Conservation (phyloP, 2,888 invertebrate genomes). For the Sclerodermus sp. region DNA sequence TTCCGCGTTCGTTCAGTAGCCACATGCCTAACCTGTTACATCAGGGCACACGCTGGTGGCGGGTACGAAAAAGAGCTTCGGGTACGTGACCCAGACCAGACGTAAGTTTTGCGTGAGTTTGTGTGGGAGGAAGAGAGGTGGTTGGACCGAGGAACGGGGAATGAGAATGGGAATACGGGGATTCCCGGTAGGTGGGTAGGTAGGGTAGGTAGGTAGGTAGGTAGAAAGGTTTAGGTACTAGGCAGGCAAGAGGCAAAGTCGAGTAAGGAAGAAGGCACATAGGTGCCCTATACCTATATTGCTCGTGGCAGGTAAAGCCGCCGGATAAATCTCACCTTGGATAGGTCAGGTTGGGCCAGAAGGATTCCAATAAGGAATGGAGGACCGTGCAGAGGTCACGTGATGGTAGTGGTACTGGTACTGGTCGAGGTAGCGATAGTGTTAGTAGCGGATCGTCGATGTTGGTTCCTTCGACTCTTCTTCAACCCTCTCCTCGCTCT, state of each 20-base stretch:
- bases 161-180: conserved; percentile 28
- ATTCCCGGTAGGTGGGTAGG: conserved; percentile 28
- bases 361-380: conserved; percentile 45
- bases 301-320: conserved; percentile 46
- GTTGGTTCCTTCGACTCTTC: conserved; percentile 11
- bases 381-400: conserved; percentile 37
- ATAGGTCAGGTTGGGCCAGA: conserved; percentile 48
- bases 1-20: too few species aligned
- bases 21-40: conserved; percentile 20
- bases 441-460: conserved; percentile 5
- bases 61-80: conserved; percentile 15
- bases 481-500: conserved; percentile 11
- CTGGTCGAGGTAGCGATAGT: background rate
- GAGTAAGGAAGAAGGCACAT: conserved; percentile 19
- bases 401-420: conserved; percentile 24
- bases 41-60: conserved; percentile 16
- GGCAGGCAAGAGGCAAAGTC: background rate
- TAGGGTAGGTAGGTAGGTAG: background rate
- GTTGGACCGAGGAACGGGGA: conserved; percentile 23
- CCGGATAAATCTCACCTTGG: conserved; percentile 50
- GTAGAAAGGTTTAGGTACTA: too few species aligned
- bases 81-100: conserved; percentile 24
- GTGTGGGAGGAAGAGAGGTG: conserved; percentile 11
- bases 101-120: conserved; percentile 7
- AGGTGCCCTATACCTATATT: conserved; percentile 2